Evolutionary conservation across 2,888 invertebrate genomes (phyloP).

Genomic region (Xylota sylvarum): DNA sequence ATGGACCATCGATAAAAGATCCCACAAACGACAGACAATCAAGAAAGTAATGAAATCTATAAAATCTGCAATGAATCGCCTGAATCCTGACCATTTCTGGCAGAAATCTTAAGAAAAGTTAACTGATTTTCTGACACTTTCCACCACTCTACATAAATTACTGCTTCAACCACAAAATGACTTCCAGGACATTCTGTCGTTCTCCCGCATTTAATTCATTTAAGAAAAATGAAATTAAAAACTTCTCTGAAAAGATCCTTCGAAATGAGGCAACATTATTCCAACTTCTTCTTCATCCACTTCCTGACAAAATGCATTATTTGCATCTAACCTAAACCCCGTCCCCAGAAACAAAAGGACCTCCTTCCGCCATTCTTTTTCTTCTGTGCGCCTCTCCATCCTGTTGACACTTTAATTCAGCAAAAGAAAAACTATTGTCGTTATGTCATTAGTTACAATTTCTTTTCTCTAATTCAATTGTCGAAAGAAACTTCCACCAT

Average conservation of each 20-base stretch:
- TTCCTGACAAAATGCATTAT: constrained; percentile 46
- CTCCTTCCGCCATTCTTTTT: no score
- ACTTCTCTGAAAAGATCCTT: constrained; percentile 44
- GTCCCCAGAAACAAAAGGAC: constrained; percentile 31
- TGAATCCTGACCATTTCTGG: neutral
- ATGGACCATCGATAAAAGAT: no score
- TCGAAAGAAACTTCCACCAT: constrained; percentile 41
- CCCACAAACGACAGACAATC: no score
- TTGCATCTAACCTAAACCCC: constrained; percentile 21
- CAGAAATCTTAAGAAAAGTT: neutral
- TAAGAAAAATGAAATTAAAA: constrained; percentile 72
- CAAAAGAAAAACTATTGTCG: constrained; percentile 66
- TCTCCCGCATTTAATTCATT: constrained; percentile 63
- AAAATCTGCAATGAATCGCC: no score
- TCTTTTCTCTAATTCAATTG: constrained; percentile 64
- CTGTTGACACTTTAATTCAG: constrained; percentile 67
- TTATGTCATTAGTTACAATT: constrained; percentile 71
- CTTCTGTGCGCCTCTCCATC: constrained; percentile 3
- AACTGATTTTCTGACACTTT: neutral
- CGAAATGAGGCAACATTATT: constrained; percentile 46
- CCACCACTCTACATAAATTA: constrained; percentile 4
- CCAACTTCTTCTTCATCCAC: constrained; percentile 4
- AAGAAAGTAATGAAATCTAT: no score
- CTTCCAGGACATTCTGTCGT: constrained; percentile 28
- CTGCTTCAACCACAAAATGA: constrained; percentile 44